Evolutionary conservation across 2,888 invertebrate species (phyloP).

Genomic region (Spilosoma lubricipeda): DNA sequence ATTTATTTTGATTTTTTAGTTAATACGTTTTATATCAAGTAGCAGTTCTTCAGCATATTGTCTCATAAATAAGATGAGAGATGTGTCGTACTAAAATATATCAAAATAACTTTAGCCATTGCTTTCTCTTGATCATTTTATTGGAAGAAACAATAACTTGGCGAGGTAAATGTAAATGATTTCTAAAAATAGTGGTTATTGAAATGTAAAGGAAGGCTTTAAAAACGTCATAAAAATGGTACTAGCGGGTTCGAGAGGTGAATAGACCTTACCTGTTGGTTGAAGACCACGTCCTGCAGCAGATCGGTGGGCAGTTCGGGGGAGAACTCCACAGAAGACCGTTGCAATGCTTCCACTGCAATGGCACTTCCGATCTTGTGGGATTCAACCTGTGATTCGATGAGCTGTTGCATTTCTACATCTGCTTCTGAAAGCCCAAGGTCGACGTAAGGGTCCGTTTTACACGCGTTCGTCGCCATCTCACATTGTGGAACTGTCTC

Average conservation of each 20-base stretch:
- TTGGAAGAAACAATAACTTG: neutral
- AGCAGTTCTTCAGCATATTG: neutral
- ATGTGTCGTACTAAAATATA: neutral
- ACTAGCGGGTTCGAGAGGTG: neutral
- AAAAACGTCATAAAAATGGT: neutral
- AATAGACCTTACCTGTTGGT: constrained; percentile 59
- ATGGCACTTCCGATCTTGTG: constrained; percentile 95
- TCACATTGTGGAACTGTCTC: constrained; percentile 5
- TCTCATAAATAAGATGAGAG: neutral
- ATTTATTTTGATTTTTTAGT: no score
- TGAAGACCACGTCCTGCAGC: constrained; percentile 69
- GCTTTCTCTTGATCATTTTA: neutral
- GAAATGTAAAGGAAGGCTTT: neutral
- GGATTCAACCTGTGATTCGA: constrained; percentile 92
- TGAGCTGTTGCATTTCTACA: constrained; percentile 89
- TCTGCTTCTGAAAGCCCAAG: constrained; percentile 80
- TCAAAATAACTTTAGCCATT: neutral
- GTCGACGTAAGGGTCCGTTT: constrained; percentile 24
- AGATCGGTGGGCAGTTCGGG: constrained; percentile 67
- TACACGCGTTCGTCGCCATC: constrained; percentile 14
- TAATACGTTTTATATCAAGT: no score
- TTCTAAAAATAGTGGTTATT: neutral
- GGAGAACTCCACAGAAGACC: constrained; percentile 62
- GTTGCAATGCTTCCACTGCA: constrained; percentile 90
- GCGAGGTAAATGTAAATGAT: neutral